Percentiles rank a stretch among this genome's conserved stretches.
Conservation (phyloP, 53 echinoderm and acorn worm species). For the Holothuria scabra region DNA sequence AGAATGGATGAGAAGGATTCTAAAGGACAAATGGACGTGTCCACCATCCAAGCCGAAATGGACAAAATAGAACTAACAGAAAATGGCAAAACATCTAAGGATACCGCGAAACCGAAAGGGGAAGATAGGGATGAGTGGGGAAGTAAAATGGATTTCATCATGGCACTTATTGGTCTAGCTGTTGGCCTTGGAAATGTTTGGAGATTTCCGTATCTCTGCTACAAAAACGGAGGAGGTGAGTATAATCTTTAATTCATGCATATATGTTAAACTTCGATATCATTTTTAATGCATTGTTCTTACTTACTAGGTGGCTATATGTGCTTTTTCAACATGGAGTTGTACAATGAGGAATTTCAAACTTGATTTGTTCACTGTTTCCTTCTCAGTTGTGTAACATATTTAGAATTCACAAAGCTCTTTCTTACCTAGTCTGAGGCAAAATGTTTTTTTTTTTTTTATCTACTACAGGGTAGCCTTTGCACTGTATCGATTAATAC, state of each 20-base stretch:
- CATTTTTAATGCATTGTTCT: neutral
- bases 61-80: constrained; percentile 13
- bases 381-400: too few relatives aligned
- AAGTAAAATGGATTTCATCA: constrained; percentile 73
- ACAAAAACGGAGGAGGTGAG: constrained; percentile 77
- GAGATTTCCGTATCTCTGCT: constrained; percentile 73
- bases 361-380: too few relatives aligned
- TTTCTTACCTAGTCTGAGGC: too few relatives aligned
- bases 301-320: neutral
- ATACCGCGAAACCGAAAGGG: constrained; percentile 8
- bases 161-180: constrained; percentile 70
- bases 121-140: constrained; percentile 64
- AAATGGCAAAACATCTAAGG: neutral
- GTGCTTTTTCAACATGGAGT: neutral
- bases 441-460: too few relatives aligned
- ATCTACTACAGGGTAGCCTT: too few relatives aligned
- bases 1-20: constrained; percentile 22
- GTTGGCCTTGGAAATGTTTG: constrained; percentile 72
- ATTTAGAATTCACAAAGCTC: too few relatives aligned
- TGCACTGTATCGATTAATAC: too few relatives aligned
- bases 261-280: neutral
- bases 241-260: neutral
- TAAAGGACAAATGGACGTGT: neutral
- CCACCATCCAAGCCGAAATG: neutral
- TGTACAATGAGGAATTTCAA: too few relatives aligned